Percentiles rank a stretch among this genome's conserved stretches.
These are phyloP conservation scores for Serinus canaria DNA, from an alignment of 2,113 vertebrate species.

Conservation along the genomic window DNA sequence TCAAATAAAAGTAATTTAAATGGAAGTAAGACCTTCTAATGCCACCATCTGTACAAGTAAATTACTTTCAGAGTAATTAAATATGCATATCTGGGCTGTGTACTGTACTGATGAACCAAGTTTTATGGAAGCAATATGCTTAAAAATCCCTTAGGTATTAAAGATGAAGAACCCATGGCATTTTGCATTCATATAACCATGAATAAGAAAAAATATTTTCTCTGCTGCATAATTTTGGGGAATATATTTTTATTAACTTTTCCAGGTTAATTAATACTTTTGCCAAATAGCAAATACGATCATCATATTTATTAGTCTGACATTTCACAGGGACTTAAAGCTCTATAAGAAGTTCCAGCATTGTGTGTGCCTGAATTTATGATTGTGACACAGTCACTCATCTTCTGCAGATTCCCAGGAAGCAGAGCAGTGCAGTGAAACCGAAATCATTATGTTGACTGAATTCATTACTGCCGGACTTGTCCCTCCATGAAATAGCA, in stretches of 20 bases:
- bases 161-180: constrained; percentile 69
- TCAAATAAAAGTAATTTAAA: constrained; percentile 74
- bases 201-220: constrained; percentile 61
- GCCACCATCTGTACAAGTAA: constrained; percentile 79
- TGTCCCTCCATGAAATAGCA: constrained; percentile 45
- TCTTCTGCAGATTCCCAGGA: constrained; percentile 51
- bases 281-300: constrained; percentile 44
- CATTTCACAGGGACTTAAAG: constrained; percentile 22
- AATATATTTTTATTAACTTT: constrained; percentile 67
- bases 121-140: constrained; percentile 79
- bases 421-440: constrained; percentile 52
- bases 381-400: constrained; percentile 2
- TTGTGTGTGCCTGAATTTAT: constrained; percentile 51
- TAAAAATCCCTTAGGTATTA: constrained; percentile 79
- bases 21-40: constrained; percentile 77
- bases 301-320: constrained; percentile 45
- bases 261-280: constrained; percentile 65
- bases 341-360: constrained; percentile 19
- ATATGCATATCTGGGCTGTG: constrained; percentile 79
- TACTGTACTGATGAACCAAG: constrained; percentile 78
- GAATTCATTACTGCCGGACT: constrained; percentile 50
- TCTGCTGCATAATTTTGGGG: constrained; percentile 37
- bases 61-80: constrained; percentile 81
- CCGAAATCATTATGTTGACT: constrained; percentile 48
- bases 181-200: constrained; percentile 62